A percentile compares a stretch with the other conserved stretches of the same genome.
phyloP scores from a whole-genome alignment of 2,113 vertebrate genomes.

The Aptenodytes forsteri region DNA sequence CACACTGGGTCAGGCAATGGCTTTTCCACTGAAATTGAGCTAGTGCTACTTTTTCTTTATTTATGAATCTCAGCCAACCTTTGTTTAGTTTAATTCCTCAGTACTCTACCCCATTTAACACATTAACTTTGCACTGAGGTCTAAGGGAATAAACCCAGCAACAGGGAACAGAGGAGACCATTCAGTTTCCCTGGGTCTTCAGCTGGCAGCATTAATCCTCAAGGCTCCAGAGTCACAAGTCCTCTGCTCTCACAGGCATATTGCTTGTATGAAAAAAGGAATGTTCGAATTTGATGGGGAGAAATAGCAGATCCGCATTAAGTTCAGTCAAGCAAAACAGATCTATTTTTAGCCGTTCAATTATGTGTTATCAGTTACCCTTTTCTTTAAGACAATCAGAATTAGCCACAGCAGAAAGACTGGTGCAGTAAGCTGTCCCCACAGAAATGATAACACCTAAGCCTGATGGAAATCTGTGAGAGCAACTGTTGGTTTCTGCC shows the following conservation, averaged over 20 bases:
- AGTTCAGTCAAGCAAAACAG: background rate
- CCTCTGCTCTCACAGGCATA: background rate
- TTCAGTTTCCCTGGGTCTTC: background rate
- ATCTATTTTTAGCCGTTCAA: background rate
- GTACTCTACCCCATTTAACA: background rate
- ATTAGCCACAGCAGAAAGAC: background rate
- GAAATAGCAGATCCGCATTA: background rate
- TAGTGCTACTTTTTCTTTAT: background rate
- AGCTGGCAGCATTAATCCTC: background rate
- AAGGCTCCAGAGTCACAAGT: background rate
- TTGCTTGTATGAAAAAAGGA: background rate
- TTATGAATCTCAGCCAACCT: background rate
- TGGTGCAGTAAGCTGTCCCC: background rate
- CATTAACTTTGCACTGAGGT: fast-evolving
- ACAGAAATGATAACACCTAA: background rate
- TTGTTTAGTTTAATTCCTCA: background rate
- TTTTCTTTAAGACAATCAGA: background rate
- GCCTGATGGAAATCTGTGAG: background rate
- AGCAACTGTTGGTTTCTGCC: background rate
- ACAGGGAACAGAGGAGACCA: background rate
- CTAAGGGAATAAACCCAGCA: background rate
- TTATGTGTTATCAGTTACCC: background rate
- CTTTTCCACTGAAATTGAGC: background rate
- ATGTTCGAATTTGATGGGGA: background rate
- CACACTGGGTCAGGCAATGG: background rate